Base-by-base conservation (phyloP, 2,113 vertebrate genomes). In the Nymphicus hollandicus region DNA sequence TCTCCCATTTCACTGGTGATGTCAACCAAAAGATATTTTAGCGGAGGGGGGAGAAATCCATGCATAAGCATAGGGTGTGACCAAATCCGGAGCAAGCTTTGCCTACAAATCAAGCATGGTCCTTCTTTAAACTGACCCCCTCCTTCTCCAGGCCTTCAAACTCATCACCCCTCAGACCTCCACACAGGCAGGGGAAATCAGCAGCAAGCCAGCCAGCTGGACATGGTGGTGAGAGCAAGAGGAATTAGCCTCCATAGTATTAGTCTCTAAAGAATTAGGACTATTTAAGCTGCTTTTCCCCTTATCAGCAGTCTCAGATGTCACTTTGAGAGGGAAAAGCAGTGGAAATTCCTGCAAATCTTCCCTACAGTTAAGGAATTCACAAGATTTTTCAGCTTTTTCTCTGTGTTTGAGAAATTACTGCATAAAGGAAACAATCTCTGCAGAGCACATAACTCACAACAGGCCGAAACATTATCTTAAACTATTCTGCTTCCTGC, bases 401-500 rank as follows among this genome's bases (percentile, higher is more conserved):
- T 92, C 88, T 52, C 41, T 5, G 9, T 11, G 27, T 41, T 81
- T 95, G 90, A 96, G 93, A 94, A 97, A 97, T 94, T 58, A 33
- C 76, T 44, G 25, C 79, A 73, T 72, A 71, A 92, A 95, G 73
- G 87, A 96, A 97, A 70, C 87, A 96, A 95, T 79, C 72, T 88
- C 88, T 65, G 60, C 14, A 9, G 63, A 85, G 66, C 44, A 52
- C 74, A 85, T 81, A 97, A 95, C 76, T 95, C 84, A 96, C 91
- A 93, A 93, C 63, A 55, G 91, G 60, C 74, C 96, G 91, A 91
- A 97, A 97, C 89, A 63, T 69, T 95, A 96, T 97, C 96, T 96
- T 91, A 83, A 95, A 91, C 87, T 95, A 88, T 93, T 95, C 91
- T 96, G 85, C 92, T 97, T 97, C 96, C 96, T 95, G 91, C 87